These are phyloP conservation scores for Narcine bancroftii DNA, from an alignment of 2,113 vertebrate genomes.

Conservation along the genomic window DNA sequence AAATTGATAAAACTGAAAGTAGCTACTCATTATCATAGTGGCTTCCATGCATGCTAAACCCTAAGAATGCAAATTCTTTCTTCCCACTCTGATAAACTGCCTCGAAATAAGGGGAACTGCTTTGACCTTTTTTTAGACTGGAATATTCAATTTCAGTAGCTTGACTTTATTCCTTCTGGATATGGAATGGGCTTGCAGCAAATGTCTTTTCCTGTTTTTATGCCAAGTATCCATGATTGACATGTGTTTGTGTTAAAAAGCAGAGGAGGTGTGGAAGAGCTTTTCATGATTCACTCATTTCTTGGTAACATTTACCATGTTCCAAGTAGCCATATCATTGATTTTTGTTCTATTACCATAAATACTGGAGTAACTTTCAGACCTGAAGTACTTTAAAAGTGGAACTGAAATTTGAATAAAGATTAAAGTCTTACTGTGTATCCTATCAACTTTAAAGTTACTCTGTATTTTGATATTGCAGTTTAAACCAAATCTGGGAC, in stretches of 20 bases:
- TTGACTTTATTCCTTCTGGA: neutral
- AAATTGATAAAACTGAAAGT: neutral
- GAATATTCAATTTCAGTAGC: constrained; percentile 9
- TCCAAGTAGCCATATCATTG: neutral
- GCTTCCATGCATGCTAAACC: neutral
- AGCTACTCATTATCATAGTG: neutral
- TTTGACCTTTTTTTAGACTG: neutral
- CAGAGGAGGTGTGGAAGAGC: neutral
- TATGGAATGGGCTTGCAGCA: neutral
- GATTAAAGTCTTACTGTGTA: neutral
- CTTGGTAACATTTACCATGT: neutral
- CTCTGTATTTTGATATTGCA: neutral
- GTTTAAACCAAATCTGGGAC: neutral
- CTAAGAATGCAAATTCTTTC: neutral
- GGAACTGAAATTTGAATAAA: neutral
- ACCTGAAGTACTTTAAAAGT: neutral
- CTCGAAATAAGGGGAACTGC: neutral
- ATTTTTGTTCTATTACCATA: neutral
- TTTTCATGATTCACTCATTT: neutral
- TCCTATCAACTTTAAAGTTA: neutral
- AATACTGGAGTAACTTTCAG: neutral
- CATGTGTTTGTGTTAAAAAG: neutral
- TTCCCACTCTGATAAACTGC: neutral
- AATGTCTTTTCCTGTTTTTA: constrained; percentile 9
- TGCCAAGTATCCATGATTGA: neutral